A percentile compares a stretch with the other conserved stretches of the same genome.
These are phyloP conservation scores for Synergus japonicus DNA, from an alignment of 2,888 invertebrate species.

Conservation along the genomic window DNA sequence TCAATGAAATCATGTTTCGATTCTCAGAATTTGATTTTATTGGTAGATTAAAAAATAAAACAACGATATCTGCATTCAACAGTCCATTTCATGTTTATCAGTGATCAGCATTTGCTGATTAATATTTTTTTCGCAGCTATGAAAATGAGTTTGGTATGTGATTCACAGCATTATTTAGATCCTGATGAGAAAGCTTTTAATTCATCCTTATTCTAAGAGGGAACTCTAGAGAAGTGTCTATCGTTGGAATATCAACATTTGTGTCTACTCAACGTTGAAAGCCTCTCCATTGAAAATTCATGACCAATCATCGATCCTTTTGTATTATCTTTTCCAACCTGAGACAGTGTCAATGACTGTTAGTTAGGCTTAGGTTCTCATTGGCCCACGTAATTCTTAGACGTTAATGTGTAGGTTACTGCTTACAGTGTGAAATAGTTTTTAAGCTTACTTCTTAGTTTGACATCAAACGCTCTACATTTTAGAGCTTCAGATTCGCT, in stretches of 20 bases:
- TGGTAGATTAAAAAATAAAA: conserved; percentile 32
- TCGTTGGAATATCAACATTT: conserved; percentile 46
- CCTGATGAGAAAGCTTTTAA: conserved; percentile 21
- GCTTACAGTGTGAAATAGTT: conserved; percentile 63
- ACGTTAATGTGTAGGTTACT: conserved; percentile 68
- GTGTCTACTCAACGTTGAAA: conserved; percentile 22
- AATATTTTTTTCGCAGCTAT: not conserved
- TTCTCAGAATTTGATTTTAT: conserved; percentile 7
- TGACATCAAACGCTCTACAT: conserved; percentile 57
- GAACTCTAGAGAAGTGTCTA: conserved; percentile 10
- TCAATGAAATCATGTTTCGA: not conserved
- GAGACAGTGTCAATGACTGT: conserved; percentile 60
- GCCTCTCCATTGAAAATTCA: conserved; percentile 14
- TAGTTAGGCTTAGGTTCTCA: conserved; percentile 71
- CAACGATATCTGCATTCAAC: conserved; percentile 39
- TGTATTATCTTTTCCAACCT: conserved; percentile 8
- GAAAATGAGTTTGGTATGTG: conserved; percentile 36
- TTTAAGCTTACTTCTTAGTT: conserved; percentile 65
- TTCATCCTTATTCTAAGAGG: not conserved
- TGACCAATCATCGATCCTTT: conserved; percentile 19
- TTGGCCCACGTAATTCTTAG: conserved; percentile 64
- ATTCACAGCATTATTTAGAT: conserved; percentile 35
- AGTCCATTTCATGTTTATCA: conserved; percentile 34
- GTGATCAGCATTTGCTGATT: not conserved
- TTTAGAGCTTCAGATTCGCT: conserved; percentile 22